Percentiles rank a stretch among this genome's conserved stretches.
Conservation (phyloP, 2,797 vertebrate genomes). For the Cephalopachus bancanus region DNA sequence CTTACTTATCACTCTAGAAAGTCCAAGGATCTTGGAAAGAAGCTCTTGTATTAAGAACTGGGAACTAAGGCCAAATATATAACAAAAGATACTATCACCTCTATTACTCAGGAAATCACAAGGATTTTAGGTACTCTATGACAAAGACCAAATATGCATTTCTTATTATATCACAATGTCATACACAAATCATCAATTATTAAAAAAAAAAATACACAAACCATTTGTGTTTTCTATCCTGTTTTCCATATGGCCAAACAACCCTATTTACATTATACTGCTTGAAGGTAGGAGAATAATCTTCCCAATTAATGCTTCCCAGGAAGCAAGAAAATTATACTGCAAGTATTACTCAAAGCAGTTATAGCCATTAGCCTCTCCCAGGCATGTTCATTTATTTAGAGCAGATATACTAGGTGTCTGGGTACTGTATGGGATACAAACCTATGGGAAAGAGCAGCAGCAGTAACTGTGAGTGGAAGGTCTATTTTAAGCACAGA, state of each 20-base stretch:
- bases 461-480: neutral
- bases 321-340: neutral
- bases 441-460: neutral
- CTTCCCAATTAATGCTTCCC: neutral
- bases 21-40: neutral
- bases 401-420: neutral
- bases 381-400: neutral
- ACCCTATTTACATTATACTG: neutral
- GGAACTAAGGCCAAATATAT: neutral
- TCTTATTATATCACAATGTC: neutral
- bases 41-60: neutral
- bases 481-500: neutral
- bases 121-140: neutral
- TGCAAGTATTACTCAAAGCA: neutral
- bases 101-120: neutral
- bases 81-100: neutral
- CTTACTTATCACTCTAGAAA: neutral
- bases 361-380: neutral
- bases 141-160: neutral
- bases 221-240: neutral
- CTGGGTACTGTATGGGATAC: neutral
- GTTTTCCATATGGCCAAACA: constrained; percentile 20
- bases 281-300: neutral
- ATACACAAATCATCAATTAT: neutral
- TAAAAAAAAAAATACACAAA: neutral